phyloP scores from a whole-genome alignment of 2,113 vertebrate species.

The Cololabis saira region DNA sequence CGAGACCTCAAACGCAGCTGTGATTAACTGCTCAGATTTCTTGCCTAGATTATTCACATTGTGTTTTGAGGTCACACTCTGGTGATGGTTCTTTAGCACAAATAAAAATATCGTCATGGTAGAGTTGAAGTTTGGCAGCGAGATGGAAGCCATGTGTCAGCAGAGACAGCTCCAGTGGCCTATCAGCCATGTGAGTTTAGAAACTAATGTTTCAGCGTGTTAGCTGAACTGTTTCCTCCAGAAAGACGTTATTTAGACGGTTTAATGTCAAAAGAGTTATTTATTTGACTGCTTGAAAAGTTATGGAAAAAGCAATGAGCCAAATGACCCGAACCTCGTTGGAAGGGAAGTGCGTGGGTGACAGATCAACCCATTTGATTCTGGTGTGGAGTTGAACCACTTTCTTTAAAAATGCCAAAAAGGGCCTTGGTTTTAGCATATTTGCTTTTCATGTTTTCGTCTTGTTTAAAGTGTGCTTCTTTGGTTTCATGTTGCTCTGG shows the following conservation, averaged over 20 bases:
- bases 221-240: neutral
- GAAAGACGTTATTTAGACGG: neutral
- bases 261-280: neutral
- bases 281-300: neutral
- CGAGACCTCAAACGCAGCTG: constrained; percentile 9
- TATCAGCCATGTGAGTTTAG: neutral
- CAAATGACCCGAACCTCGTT: neutral
- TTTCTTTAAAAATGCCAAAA: too few relatives aligned
- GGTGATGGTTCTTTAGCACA: constrained; percentile 2
- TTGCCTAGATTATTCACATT: constrained; percentile 19
- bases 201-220: constrained; percentile 14
- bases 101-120: constrained; percentile 12
- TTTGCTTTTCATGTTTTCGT: too few relatives aligned
- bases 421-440: too few relatives aligned
- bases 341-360: neutral
- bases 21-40: constrained; percentile 28
- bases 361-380: too few relatives aligned
- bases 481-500: too few relatives aligned
- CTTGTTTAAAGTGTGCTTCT: too few relatives aligned
- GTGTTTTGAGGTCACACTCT: constrained; percentile 7
- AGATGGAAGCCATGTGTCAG: constrained; percentile 23
- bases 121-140: constrained; percentile 14
- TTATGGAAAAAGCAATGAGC: too few relatives aligned
- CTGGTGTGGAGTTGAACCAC: too few relatives aligned
- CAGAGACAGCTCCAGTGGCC: constrained; percentile 1